phyloP scores from a whole-genome alignment of 2,797 vertebrate genomes.

The Anas acuta region DNA sequence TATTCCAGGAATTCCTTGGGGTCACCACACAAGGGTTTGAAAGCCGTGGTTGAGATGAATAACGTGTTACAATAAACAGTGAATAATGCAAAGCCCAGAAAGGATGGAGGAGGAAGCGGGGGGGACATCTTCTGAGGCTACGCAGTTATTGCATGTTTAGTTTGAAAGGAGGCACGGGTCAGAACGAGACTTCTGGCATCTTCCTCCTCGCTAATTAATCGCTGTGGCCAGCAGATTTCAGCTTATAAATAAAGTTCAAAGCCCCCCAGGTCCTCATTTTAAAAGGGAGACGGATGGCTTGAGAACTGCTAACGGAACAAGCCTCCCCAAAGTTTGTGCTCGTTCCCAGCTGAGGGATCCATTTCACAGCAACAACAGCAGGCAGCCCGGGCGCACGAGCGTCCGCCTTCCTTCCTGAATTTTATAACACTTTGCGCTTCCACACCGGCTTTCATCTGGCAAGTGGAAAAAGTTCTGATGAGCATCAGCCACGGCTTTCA shows the following conservation, averaged over 20 bases:
- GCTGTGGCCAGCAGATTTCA: constrained; percentile 45
- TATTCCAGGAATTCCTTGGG: constrained; percentile 6
- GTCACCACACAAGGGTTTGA: constrained; percentile 33
- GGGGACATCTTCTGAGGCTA: constrained; percentile 20
- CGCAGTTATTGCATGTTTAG: constrained; percentile 49
- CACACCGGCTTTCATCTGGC: constrained; percentile 27
- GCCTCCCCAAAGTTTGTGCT: constrained; percentile 14
- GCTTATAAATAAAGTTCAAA: constrained; percentile 66
- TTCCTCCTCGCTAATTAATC: constrained; percentile 47
- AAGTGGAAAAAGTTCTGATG: constrained; percentile 16
- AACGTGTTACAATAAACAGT: constrained; percentile 55
- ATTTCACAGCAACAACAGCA: constrained; percentile 50
- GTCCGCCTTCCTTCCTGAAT: constrained; percentile 52
- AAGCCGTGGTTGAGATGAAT: constrained; percentile 56
- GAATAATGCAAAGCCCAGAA: constrained; percentile 61
- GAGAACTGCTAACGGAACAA: constrained; percentile 46
- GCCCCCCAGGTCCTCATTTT: constrained; percentile 24
- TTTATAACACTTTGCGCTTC: constrained; percentile 38
- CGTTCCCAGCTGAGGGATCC: constrained; percentile 58
- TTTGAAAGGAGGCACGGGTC: constrained; percentile 39
- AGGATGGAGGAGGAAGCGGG: neutral
- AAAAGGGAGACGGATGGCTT: constrained; percentile 48
- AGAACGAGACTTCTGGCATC: constrained; percentile 46
- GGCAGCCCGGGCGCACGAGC: neutral
- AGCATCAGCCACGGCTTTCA: constrained; percentile 7